phyloP scores from a whole-genome alignment of 2,797 vertebrate species.

The Propithecus perrieri region DNA sequence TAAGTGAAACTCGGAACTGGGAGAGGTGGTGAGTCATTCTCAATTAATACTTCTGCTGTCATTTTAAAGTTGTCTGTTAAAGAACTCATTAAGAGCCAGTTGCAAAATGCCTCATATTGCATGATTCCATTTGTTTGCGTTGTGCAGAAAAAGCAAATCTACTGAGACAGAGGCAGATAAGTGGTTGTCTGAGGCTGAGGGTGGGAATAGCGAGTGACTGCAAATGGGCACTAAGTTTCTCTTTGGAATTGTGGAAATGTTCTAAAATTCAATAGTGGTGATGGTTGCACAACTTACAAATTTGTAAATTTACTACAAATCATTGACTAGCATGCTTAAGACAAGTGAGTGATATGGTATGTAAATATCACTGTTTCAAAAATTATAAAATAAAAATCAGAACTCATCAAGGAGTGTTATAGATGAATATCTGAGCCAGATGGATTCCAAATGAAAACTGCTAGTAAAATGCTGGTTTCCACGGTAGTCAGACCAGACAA shows the following conservation, averaged over 20 bases:
- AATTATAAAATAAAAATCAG: background rate
- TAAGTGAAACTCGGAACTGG: background rate
- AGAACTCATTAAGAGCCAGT: background rate
- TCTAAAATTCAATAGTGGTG: background rate
- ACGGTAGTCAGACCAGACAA: background rate
- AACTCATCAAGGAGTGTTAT: background rate
- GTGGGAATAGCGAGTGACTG: background rate
- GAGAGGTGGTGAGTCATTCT: slow-evolving; percentile 33
- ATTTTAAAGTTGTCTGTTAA: slow-evolving; percentile 1
- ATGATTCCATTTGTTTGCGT: slow-evolving; percentile 1
- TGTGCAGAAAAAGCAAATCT: slow-evolving; percentile 26
- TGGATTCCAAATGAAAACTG: background rate
- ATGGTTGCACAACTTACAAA: background rate
- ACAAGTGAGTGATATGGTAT: background rate
- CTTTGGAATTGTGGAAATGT: background rate
- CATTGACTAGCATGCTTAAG: background rate
- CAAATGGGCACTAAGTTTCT: background rate
- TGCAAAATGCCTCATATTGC: slow-evolving; percentile 25
- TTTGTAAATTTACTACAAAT: background rate
- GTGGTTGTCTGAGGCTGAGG: background rate
- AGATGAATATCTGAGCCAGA: background rate
- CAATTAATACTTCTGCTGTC: slow-evolving; percentile 3
- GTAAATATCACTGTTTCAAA: slow-evolving; percentile 23
- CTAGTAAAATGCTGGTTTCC: background rate
- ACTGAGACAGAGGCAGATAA: background rate